Percentiles rank a stretch among this genome's conserved stretches.
These are phyloP conservation scores for Zosterops borbonicus DNA, from an alignment of 2,113 vertebrate species.

Conservation along the genomic window DNA sequence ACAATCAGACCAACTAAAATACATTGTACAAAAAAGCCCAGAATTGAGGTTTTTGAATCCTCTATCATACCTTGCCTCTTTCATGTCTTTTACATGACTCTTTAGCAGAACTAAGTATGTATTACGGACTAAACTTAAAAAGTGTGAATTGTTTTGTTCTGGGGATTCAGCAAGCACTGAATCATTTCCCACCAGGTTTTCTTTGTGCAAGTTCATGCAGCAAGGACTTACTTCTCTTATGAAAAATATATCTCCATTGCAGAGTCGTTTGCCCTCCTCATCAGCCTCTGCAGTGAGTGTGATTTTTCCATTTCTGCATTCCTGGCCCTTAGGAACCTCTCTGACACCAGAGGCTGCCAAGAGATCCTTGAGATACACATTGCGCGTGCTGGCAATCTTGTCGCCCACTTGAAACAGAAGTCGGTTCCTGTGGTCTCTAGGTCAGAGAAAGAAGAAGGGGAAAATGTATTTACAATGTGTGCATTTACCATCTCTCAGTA, in stretches of 20 bases:
- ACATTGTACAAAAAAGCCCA: neutral
- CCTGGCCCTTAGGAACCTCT: neutral
- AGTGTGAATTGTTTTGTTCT: neutral
- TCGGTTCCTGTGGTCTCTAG: constrained; percentile 68
- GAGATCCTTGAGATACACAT: constrained; percentile 73
- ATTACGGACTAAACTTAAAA: neutral
- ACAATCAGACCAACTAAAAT: neutral
- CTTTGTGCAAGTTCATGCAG: neutral
- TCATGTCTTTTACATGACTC: neutral
- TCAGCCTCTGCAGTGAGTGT: neutral
- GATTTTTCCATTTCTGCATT: neutral
- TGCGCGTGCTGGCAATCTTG: constrained; percentile 83
- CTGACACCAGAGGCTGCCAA: accelerated
- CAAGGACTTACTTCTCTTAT: constrained; percentile 71
- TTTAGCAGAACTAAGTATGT: neutral
- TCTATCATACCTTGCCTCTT: neutral
- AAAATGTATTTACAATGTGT: neutral
- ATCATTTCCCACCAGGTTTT: neutral
- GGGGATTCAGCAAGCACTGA: neutral
- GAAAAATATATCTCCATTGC: constrained; percentile 88
- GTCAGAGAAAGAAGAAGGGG: neutral
- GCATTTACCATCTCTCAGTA: neutral
- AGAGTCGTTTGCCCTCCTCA: constrained; percentile 70
- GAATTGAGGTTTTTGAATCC: neutral
- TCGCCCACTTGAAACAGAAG: constrained; percentile 71